Conservation (phyloP, 2,797 vertebrate species). For the Lagorchestes hirsutus region DNA sequence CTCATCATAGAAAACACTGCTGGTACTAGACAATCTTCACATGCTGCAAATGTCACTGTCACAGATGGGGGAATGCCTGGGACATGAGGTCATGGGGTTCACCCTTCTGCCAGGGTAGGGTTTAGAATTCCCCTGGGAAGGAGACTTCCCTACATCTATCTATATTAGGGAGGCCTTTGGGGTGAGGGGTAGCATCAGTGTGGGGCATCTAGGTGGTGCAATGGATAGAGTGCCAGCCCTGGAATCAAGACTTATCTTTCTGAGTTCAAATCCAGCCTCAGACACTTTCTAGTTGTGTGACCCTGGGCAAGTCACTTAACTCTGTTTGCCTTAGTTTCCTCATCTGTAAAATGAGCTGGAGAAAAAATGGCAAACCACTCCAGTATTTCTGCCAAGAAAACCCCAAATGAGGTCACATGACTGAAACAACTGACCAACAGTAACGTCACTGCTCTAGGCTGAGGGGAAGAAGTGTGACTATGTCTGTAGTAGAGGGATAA, state of each 20-base stretch:
- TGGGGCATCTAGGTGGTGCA: neutral
- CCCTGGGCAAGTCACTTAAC: neutral
- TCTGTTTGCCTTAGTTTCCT: neutral
- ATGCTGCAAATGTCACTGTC: fast-evolving
- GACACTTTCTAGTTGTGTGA: neutral
- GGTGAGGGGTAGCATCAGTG: neutral
- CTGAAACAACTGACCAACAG: neutral
- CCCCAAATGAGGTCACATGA: neutral
- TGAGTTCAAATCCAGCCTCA: neutral
- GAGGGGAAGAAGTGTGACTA: neutral
- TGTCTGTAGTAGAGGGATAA: neutral
- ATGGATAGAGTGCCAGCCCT: neutral
- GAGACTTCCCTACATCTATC: neutral
- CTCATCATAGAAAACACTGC: neutral
- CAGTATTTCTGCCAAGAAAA: neutral
- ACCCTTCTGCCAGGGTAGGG: neutral
- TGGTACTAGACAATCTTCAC: neutral
- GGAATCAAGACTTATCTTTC: neutral
- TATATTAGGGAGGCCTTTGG: conserved; percentile 8
- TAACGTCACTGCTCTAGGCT: neutral
- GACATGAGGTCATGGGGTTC: conserved; percentile 43
- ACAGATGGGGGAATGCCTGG: conserved; percentile 1
- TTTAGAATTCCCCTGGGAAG: neutral
- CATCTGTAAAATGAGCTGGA: neutral
- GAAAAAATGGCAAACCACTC: neutral